Base-by-base conservation (phyloP, 64 coral and sea anemone genomes). In the Montipora foliosa region DNA sequence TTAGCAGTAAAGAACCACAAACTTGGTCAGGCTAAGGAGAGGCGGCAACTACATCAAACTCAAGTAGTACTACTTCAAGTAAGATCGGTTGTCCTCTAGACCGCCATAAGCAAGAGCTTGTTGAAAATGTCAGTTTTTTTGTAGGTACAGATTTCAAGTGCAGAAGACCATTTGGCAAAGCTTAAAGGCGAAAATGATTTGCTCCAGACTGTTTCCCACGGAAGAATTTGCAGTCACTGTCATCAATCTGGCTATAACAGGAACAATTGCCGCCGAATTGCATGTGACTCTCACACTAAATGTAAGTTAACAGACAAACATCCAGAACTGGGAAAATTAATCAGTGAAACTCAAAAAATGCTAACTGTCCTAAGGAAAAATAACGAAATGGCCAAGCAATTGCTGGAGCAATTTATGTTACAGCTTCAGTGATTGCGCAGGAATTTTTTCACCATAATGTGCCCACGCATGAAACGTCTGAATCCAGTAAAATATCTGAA, bases 261-360 rank as follows among this genome's bases (percentile, higher is more conserved):
- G 71, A 74, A 74, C 71, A 74, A 29, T 29, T 74, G 24, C 71
- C 71, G 21, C 71, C 17, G 19, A 74, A 74, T 74, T 74, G 71
- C 71, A 25, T 74, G 71, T 74, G 19, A 25, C 24, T 74, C 22
- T 74, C 71, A 74, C 71, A 74, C 15, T 74, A 74, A 21, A 74
- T 74, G 71, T 74, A 74, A 74, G 21, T 74, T 74, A 3, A 74
- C 44, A 74, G 53, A 57, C 53, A 57, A 57, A 57, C 53, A 57
- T 57, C 53, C 53, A 57, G 53, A 57, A 57, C 4, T 74, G 71
- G 19, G 71, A 74, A 74, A 74, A 20, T 74, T 66, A 67, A 37
- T 87, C 57, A 67, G 84, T 67, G 84, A 87, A 74, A 67, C 84
- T 72, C 84, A 74, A 87, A 87, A 87, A 87, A 87, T 87, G 84